Base-by-base conservation (phyloP, 1,140 invertebrate species). In the Pseudachorutes palmiensis region DNA sequence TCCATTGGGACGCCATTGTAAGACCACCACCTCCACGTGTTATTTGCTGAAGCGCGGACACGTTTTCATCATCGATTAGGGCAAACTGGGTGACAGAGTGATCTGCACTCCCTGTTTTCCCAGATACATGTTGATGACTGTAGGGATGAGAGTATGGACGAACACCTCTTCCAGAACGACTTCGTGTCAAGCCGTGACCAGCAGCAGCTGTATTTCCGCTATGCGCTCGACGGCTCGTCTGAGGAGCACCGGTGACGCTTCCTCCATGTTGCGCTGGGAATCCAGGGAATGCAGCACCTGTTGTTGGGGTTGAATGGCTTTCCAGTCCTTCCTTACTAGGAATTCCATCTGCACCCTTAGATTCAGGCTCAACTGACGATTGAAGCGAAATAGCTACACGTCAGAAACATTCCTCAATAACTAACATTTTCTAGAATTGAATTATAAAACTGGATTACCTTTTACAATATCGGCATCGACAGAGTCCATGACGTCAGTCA, bases 41-140 rank as follows among this genome's bases (percentile, higher is more conserved):
- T 30, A 88, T 86, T 81, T 93, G 91, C 76, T 93, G 90, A 65
- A 90, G 76, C 0, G 88, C 88, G 12, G 91, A 94, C 0, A 93
- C 87, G 76, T 93, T 94, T 68, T 94, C 92, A 77, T 95, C 92
- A 76, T 94, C 92, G 75, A 94, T 94, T 65, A 94, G 83, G 2
- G 92, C 92, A 78, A 92, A 94, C 78, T 95, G 92, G 5, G 90
- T 85, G 73, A 93, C 83, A n/a, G 85, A 86, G 45, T 81, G 80
- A 67, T 86, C 85, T 36, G 83, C 72, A 65, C 73, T 72, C 41
- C 83, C 72, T 61, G 73, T 71, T 31, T 71, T 67, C 68, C 45
- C 73, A 51, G 22, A 59, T 51, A 57, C 68, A 62, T 57, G 72
- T 60, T 69, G 69, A 67, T 70, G 74, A 60, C 29, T 70, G 48